These are phyloP conservation scores for Tridacna crocea DNA, from an alignment of 2,888 invertebrate species.

Conservation along the genomic window DNA sequence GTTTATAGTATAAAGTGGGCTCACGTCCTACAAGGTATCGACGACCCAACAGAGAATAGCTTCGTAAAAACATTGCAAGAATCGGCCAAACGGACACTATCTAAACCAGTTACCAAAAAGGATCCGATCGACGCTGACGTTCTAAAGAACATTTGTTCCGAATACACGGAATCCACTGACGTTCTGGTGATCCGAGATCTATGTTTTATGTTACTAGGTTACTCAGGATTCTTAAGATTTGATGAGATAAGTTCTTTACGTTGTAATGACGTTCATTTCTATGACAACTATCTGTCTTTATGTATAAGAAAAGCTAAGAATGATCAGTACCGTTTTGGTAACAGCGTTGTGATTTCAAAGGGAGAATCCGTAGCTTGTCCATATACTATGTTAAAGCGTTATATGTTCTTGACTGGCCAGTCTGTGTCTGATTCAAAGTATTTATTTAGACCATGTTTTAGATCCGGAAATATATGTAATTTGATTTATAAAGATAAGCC, in stretches of 20 bases:
- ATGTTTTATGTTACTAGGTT: constrained; percentile 31
- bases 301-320: constrained; percentile 12
- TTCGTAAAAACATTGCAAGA: constrained; percentile 53
- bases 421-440: not conserved
- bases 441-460: not conserved
- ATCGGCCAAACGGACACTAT: constrained; percentile 33
- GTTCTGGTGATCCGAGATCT: constrained; percentile 42
- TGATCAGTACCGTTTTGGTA: not conserved
- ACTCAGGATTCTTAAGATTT: constrained; percentile 6
- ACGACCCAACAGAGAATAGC: constrained; percentile 45
- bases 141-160: constrained; percentile 36
- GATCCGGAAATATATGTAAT: constrained; percentile 22
- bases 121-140: constrained; percentile 45
- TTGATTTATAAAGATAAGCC: constrained; percentile 16
- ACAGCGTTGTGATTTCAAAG: not conserved
- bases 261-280: constrained; percentile 9
- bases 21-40: constrained; percentile 18
- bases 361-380: not conserved
- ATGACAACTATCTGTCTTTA: constrained; percentile 3
- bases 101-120: constrained; percentile 45
- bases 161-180: constrained; percentile 28
- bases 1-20: constrained; percentile 46
- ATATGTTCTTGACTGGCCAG: not conserved
- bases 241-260: constrained; percentile 11
- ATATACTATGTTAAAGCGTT: constrained; percentile 8